Conservation (phyloP, 2,797 vertebrate species). For the Sebastes itinus region DNA sequence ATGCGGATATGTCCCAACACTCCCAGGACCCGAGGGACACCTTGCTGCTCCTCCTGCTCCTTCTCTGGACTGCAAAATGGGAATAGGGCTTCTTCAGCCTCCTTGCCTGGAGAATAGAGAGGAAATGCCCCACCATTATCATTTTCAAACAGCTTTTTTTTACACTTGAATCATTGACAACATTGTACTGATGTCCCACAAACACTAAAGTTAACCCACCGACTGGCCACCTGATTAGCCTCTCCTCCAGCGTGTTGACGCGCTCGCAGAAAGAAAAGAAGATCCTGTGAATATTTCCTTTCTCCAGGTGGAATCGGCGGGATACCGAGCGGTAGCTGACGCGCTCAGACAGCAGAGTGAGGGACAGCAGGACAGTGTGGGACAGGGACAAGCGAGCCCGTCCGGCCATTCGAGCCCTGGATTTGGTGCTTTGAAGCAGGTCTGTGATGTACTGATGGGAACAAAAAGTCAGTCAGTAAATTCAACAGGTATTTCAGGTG, state of each 20-base stretch:
- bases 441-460: slow-evolving; percentile 72
- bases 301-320: slow-evolving; percentile 80
- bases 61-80: slow-evolving; percentile 55
- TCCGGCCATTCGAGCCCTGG: slow-evolving; percentile 73
- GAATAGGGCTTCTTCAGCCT: slow-evolving; percentile 55
- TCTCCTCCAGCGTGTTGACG: slow-evolving; percentile 70
- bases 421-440: slow-evolving; percentile 76
- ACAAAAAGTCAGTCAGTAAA: neutral
- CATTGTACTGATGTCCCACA: neutral
- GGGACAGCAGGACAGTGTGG: slow-evolving; percentile 80
- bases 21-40: slow-evolving; percentile 74
- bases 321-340: slow-evolving; percentile 82
- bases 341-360: slow-evolving; percentile 77
- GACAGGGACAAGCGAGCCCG: slow-evolving; percentile 80
- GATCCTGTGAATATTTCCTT: slow-evolving; percentile 85
- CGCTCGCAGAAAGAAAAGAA: slow-evolving; percentile 84
- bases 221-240: slow-evolving; percentile 73
- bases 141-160: neutral
- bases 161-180: neutral
- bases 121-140: neutral
- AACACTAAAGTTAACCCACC: slow-evolving; percentile 56
- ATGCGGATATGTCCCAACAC: slow-evolving; percentile 79
- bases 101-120: slow-evolving; percentile 52
- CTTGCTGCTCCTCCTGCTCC: slow-evolving; percentile 20
- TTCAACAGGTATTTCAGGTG: neutral